Evolutionary conservation across 2,797 vertebrate species (phyloP), one percentile per base, ranked within the genome.

Genomic region (Dromococcyx pavoninus): DNA sequence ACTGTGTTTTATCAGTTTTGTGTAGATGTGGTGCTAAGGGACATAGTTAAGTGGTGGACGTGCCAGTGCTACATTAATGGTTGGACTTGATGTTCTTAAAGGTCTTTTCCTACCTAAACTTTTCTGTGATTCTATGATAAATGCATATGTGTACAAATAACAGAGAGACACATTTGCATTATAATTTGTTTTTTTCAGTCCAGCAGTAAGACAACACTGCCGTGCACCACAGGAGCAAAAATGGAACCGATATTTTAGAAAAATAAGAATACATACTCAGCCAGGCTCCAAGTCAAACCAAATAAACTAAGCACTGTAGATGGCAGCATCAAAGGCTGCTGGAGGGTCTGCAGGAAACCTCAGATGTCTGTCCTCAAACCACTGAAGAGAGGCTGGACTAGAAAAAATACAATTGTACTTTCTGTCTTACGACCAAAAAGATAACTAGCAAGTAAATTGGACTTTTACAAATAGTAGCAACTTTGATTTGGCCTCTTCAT

Each of bases 61-160:
- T 28, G 51, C 25, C 51, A 53, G 51, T 17, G 27, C 28, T 53
- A 28, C 16, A 9, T 53, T 53, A 53, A 28, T 25, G 27, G 27
- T 53, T 53, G 51, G 51, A 28, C 51, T 6, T 28, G 15, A 53
- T 53, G 51, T 28, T 53, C 51, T 28, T 30, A 53, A 53, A 53
- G 51, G 15, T 28, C 27, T 53, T 14, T 53, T 17, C 51, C 27
- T 28, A 25, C 27, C 27, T 28, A 27, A 51, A 51, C 13, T 27
- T 28, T 51, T 51, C 50, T 53, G 16, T 53, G 51, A 53, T 53
- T 28, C 15, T 12, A 53, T 70, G 43, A 80, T 24, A 90, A 83
- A 80, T 30, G 39, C 4, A 4, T 25, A 28, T 0, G 0, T 4
- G 2, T 50, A n/a, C 30, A 54, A 89, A 46, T 64, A 65, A 46